Base-by-base conservation (phyloP, 2,888 invertebrate genomes). In the Caradrina kadenii region DNA sequence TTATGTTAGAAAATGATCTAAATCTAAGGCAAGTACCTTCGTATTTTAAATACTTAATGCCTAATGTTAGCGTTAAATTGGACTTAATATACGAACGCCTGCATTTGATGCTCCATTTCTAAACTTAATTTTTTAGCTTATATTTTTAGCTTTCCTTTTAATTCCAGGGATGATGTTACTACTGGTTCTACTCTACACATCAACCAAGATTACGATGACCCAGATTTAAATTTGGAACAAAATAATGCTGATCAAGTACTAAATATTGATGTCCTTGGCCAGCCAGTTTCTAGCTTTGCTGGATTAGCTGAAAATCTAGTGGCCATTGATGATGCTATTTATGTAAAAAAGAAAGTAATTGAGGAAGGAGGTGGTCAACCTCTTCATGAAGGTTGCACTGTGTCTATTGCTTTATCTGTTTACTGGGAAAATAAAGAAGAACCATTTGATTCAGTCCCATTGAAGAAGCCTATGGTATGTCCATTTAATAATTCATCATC, bases 371-470 rank as follows among this genome's bases (percentile, higher is more conserved):
- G 96, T 65, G 98, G 98, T 0, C 86, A 94, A 4, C 87, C 93
- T 42, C 92, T 97, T 0, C 94, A 96, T 42, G 91, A 94, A 10
- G 94, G 96, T 60, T 95, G 96, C 21, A 93, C 97, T 50, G 97
- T 97, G 0, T 96, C 94, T 42, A 91, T 98, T 17, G 96, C 97
- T 73, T 98, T 97, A 89, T 96, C 97, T 81, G 97, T 97, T 1
- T 98, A 97, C 86, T 94, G 97, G 83, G 98, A 98, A 91, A 96
- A 96, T 84, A 93, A 96, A 50, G 96, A 96, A 67, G 97, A 97
- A 76, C 98, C 98, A 0, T 98, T 97, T 93, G 98, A 98, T 93
- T 96, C 97, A 0, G 96, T 96, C 10, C 96, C 96, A 73, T 85
- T 96, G 21, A 92, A 96, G 31, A 96, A 95, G 66, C 95, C 93